Conservation (phyloP, 2,797 vertebrate genomes). For the Epinephelus awoara region DNA sequence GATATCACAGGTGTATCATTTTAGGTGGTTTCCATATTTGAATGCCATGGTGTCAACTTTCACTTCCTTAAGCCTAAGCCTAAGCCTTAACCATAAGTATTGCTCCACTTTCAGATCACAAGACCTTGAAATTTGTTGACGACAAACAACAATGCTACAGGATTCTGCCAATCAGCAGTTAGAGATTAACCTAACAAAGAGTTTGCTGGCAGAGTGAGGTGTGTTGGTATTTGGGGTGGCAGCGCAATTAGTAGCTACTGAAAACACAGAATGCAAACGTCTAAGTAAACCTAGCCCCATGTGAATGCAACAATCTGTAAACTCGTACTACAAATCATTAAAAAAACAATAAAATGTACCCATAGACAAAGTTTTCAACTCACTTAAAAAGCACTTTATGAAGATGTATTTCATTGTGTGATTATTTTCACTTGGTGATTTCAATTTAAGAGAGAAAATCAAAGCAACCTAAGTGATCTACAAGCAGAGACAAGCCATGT, state of each 20-base stretch:
- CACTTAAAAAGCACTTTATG: not conserved
- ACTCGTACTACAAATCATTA: not conserved
- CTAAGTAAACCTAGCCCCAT: not conserved
- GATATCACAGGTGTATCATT: not conserved
- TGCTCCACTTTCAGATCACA: conserved; percentile 59
- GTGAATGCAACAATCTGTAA: not conserved
- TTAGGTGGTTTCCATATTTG: not conserved
- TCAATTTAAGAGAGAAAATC: conserved; percentile 8
- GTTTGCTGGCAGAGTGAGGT: conserved; percentile 46
- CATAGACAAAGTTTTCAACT: not conserved
- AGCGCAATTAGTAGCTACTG: conserved; percentile 18
- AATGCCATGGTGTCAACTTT: not conserved
- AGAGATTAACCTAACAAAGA: conserved; percentile 72
- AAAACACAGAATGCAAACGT: conserved; percentile 4
- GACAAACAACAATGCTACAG: conserved; percentile 52
- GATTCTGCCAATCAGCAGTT: conserved; percentile 52
- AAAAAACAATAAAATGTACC: not conserved
- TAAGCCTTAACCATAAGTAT: no score
- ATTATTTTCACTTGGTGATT: not conserved
- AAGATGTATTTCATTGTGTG: not conserved
- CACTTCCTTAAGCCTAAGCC: not conserved
- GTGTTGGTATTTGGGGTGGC: conserved; percentile 43
- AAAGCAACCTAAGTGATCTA: not conserved
- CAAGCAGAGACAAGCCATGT: not conserved
- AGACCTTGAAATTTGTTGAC: conserved; percentile 45